Percentiles rank a stretch among this genome's conserved stretches.
These are phyloP conservation scores for Sylvia borin DNA, from an alignment of 2,797 vertebrate genomes.

Conservation along the genomic window DNA sequence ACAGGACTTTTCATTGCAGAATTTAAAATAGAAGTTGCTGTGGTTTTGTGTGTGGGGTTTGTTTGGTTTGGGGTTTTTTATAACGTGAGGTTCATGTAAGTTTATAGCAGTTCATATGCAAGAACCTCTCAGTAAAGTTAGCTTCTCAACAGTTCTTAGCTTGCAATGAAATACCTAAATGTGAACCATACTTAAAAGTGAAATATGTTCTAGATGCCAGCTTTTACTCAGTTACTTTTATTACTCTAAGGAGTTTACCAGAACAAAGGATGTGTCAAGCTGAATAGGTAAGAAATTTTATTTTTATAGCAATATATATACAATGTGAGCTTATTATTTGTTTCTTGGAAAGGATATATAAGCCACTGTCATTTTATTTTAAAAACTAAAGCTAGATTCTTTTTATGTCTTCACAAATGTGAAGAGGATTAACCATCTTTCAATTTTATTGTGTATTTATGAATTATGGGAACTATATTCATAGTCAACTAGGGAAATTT, in stretches of 20 bases:
- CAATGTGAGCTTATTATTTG: background rate
- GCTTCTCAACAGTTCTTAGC: conserved; percentile 36
- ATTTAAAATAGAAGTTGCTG: conserved; percentile 71
- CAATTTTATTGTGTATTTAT: background rate
- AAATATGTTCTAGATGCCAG: conserved; percentile 49
- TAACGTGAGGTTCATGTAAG: background rate
- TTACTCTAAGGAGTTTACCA: conserved; percentile 59
- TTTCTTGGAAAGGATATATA: conserved; percentile 5
- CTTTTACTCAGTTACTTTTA: conserved; percentile 61
- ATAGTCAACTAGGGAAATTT: background rate
- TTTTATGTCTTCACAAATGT: background rate
- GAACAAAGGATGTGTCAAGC: conserved; percentile 45
- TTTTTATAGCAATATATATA: conserved; percentile 14
- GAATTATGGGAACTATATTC: background rate
- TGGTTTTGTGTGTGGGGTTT: background rate
- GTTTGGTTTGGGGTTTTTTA: background rate
- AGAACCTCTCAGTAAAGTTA: conserved; percentile 3
- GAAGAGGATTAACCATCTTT: background rate
- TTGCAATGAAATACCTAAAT: conserved; percentile 51
- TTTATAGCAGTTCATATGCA: conserved; percentile 38
- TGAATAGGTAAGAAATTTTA: conserved; percentile 70
- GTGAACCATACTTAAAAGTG: conserved; percentile 44
- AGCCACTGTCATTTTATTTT: background rate
- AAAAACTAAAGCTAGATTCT: background rate
- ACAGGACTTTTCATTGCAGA: conserved; percentile 58